Evolutionary conservation across 2,888 invertebrate genomes (phyloP).

Genomic region (Metallyticus violacea): DNA sequence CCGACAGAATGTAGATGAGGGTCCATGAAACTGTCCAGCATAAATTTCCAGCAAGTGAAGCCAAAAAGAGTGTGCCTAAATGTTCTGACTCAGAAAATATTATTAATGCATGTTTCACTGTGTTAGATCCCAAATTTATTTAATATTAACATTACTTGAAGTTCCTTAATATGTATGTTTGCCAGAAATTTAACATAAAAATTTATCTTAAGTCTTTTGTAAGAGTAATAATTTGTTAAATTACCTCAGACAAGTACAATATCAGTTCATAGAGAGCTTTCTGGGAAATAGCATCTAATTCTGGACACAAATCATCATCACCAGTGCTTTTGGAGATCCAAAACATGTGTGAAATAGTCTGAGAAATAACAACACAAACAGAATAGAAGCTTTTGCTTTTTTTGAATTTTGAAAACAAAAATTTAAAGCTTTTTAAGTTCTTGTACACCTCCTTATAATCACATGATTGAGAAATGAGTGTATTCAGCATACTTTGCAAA

Average conservation of each 20-base stretch:
- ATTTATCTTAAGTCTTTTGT: no score
- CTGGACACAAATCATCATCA: background rate
- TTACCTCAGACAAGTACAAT: background rate
- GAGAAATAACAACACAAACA: background rate
- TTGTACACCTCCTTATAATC: background rate
- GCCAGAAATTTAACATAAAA: no score
- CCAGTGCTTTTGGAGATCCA: background rate
- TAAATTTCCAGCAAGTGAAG: no score
- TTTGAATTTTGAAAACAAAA: background rate
- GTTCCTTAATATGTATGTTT: no score
- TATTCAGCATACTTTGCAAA: background rate
- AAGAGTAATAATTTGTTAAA: no score
- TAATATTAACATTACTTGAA: no score
- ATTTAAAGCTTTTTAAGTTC: background rate
- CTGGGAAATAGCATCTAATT: background rate
- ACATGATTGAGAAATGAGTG: background rate
- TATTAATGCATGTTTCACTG: no score
- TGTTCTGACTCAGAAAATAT: no score
- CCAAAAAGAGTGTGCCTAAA: no score
- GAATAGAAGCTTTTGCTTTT: background rate
- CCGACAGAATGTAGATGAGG: no score
- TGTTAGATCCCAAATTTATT: no score
- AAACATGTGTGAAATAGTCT: background rate
- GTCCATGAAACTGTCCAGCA: no score
- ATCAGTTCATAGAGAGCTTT: background rate